Evolutionary conservation across 2,113 vertebrate species (phyloP), one percentile per base, ranked within the genome.

Genomic region (Larimichthys polyactis): DNA sequence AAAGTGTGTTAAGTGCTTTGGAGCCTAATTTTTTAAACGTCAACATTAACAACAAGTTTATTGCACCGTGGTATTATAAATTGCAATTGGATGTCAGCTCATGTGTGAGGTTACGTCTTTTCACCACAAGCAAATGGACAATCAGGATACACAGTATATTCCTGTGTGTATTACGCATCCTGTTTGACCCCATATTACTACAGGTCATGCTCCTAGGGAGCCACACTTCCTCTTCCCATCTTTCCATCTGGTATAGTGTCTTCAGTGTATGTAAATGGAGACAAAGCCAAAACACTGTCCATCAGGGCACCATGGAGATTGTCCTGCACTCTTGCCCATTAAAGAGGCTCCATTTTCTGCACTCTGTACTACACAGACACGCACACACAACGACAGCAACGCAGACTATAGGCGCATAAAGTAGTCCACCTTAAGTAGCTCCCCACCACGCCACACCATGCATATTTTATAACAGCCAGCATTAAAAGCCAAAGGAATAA

Each of bases 401-500:
- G 48, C 64, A 76, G 54, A 81, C 78, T 55, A 73, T 75, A 73
- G 70, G 48, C 78, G 78, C 77, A 84, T 88, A 79, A 86, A 90
- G 73, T 75, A 89, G 79, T 82, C 85, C 80, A 90, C 83, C 89
- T 91, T 92, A 89, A 94, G 91, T 92, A 90, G 74, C 81, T 83
- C 54, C 82, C 83, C 78, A 90, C 83, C 87, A 92, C 79, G 84
- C 87, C 81, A 89, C 16, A 16, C 51, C 78, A 94, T 95, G 85
- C 91, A 95, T 95, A 90, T 95, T 94, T 95, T 79, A 95, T 92
- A 66, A 71, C 66, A 87, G 80, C 55, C 75, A 69, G 87, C 89
- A 80, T 92, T 93, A 93, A 95, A 93, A 94, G 89, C 86, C 81
- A 82, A 78, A 85, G 86, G 89, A 93, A 92, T 93, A 90, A 93